Conservation (phyloP, 2,797 vertebrate genomes). For the Numenius phaeopus region DNA sequence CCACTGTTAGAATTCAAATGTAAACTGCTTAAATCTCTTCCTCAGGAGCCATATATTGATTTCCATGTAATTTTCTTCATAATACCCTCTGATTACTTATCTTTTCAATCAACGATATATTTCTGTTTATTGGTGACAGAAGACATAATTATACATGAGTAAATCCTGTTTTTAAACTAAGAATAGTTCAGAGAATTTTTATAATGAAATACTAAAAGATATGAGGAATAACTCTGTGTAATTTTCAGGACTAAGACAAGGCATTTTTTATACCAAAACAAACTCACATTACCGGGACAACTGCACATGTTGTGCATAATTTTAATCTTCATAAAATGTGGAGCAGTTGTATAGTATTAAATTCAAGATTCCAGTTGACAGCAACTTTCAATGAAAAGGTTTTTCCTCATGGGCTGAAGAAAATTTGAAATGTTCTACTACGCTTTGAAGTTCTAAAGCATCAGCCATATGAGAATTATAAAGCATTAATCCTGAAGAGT, state of each 20-base stretch:
- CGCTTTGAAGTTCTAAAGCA: slow-evolving; percentile 84
- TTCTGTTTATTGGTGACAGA: slow-evolving; percentile 66
- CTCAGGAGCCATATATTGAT: slow-evolving; percentile 65
- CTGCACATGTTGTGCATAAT: slow-evolving; percentile 69
- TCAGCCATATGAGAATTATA: slow-evolving; percentile 81
- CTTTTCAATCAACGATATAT: slow-evolving; percentile 43
- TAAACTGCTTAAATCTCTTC: slow-evolving; percentile 71
- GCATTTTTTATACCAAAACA: slow-evolving; percentile 51
- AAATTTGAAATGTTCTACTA: slow-evolving; percentile 83
- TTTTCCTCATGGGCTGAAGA: slow-evolving; percentile 81
- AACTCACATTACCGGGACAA: slow-evolving; percentile 60
- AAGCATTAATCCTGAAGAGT: slow-evolving; percentile 82
- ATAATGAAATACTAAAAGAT: background rate
- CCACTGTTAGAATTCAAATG: slow-evolving; percentile 73
- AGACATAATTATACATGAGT: slow-evolving; percentile 21
- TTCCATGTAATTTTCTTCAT: slow-evolving; percentile 70
- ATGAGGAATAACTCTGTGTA: background rate
- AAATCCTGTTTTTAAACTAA: slow-evolving; percentile 51
- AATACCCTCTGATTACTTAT: slow-evolving; percentile 54
- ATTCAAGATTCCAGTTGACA: slow-evolving; percentile 79
- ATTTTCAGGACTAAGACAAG: background rate
- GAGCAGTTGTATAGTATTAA: slow-evolving; percentile 74
- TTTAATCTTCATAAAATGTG: slow-evolving; percentile 80
- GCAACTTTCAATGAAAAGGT: slow-evolving; percentile 77
- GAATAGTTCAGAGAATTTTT: slow-evolving; percentile 29